Evolutionary conservation across 2,888 invertebrate species (phyloP).

Genomic region (Ectemnius lituratus): DNA sequence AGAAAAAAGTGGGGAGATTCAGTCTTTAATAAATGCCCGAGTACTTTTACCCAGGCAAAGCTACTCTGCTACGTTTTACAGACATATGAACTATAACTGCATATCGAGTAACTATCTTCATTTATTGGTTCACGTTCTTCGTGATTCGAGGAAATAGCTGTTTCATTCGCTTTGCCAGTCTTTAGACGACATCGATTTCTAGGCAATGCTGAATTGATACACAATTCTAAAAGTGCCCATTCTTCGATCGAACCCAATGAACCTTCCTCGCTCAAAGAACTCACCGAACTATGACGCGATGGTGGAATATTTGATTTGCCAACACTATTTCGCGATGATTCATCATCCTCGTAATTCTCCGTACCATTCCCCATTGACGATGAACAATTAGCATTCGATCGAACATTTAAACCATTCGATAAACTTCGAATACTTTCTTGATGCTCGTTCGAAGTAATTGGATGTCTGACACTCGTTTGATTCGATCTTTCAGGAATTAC

Average conservation of each 20-base stretch:
- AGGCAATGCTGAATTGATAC: slow-evolving; percentile 51
- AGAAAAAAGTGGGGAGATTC: slow-evolving; percentile 41
- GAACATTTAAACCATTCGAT: slow-evolving; percentile 15
- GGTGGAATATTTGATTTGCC: slow-evolving; percentile 30
- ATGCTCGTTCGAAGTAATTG: slow-evolving; percentile 16
- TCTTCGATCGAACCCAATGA: slow-evolving; percentile 48
- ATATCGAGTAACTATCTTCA: slow-evolving; percentile 59
- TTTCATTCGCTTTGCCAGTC: slow-evolving; percentile 38
- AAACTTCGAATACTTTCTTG: slow-evolving; percentile 13
- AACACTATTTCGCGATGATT: neutral
- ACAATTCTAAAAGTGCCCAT: slow-evolving; percentile 51
- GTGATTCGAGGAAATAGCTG: slow-evolving; percentile 12
- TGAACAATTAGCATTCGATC: slow-evolving; percentile 27
- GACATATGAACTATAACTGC: slow-evolving; percentile 55
- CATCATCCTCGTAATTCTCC: slow-evolving; percentile 49
- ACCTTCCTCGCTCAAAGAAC: slow-evolving; percentile 44
- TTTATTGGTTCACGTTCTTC: slow-evolving; percentile 48
- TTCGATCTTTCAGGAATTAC: neutral
- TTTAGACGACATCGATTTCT: slow-evolving; percentile 49
- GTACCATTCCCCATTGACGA: slow-evolving; percentile 28
- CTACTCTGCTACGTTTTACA: slow-evolving; percentile 48
- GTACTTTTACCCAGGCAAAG: neutral
- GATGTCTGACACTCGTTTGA: neutral
- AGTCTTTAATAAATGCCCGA: slow-evolving; percentile 30
- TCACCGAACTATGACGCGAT: slow-evolving; percentile 44